Percentiles rank a stretch among this genome's conserved stretches.
Evolutionary conservation across 1,140 invertebrate species (phyloP).

Genomic region (Calosoma granatense): DNA sequence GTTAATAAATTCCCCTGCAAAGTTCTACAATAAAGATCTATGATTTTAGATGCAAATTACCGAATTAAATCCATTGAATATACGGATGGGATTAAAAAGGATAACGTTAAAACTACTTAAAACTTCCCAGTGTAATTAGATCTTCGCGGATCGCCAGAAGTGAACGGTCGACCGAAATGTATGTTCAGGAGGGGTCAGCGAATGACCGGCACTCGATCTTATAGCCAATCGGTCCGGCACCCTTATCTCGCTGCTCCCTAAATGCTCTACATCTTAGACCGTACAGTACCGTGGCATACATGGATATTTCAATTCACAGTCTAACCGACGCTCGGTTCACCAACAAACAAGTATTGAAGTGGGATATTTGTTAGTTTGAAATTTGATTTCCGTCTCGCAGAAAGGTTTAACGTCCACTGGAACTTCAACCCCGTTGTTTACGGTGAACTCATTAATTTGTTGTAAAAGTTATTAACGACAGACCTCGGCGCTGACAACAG

Average conservation of each 20-base stretch:
- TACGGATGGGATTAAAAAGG: slow-evolving; percentile 2
- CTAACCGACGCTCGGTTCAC: slow-evolving; percentile 22
- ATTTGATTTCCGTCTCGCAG: slow-evolving; percentile 27
- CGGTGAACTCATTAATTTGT: slow-evolving; percentile 1
- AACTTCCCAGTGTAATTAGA: slow-evolving; percentile 9
- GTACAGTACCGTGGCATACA: slow-evolving; percentile 1
- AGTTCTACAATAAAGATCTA: no score
- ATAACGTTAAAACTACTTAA: slow-evolving; percentile 8
- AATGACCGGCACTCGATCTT: slow-evolving; percentile 28
- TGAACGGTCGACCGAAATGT: slow-evolving; percentile 15
- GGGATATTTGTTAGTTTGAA: slow-evolving; percentile 32
- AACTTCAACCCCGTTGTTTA: neutral
- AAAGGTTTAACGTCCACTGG: neutral
- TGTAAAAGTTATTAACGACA: slow-evolving; percentile 5
- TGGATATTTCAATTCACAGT: slow-evolving; percentile 20
- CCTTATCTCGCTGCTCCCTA: slow-evolving; percentile 17
- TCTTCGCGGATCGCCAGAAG: slow-evolving; percentile 8
- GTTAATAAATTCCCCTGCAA: no score
- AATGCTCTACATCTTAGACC: slow-evolving; percentile 17
- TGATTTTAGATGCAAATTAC: neutral
- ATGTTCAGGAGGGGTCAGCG: slow-evolving; percentile 22
- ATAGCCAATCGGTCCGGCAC: slow-evolving; percentile 23
- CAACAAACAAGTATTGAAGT: slow-evolving; percentile 30
- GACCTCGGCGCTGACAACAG: no score
- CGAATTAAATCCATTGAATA: slow-evolving; percentile 7